phyloP scores from a whole-genome alignment of 2,888 invertebrate species.

The Lycophotia porphyrea region DNA sequence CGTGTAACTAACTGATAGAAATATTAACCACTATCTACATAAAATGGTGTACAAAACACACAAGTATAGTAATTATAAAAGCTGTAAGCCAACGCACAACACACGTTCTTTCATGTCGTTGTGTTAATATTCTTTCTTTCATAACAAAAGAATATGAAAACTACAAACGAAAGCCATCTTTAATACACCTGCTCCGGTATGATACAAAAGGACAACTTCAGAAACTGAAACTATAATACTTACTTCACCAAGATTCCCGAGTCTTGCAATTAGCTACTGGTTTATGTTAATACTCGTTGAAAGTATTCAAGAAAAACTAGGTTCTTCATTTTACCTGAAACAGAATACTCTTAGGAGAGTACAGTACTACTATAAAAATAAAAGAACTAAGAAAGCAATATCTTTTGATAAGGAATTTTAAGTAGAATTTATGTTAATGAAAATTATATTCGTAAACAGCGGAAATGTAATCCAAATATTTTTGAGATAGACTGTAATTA shows the following conservation, averaged over 20 bases:
- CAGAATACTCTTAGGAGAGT: constrained; percentile 24
- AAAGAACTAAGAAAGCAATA: background rate
- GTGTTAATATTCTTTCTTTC: background rate
- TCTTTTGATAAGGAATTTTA: background rate
- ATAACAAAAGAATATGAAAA: constrained; percentile 12
- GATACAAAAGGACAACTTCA: constrained; percentile 44
- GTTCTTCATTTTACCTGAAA: constrained; percentile 45
- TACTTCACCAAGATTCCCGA: constrained; percentile 46
- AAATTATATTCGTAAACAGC: constrained; percentile 19
- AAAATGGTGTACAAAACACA: background rate
- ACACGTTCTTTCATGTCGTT: background rate
- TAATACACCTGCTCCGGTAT: constrained; percentile 42
- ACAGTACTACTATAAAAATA: background rate
- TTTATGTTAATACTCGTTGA: constrained; percentile 58
- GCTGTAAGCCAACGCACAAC: background rate
- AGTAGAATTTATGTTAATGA: background rate
- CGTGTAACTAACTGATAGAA: background rate
- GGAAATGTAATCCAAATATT: constrained; percentile 33
- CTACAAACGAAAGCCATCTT: constrained; percentile 18
- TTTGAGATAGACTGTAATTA: constrained; percentile 42
- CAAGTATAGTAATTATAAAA: background rate
- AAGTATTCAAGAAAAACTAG: constrained; percentile 49
- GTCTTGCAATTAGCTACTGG: constrained; percentile 50
- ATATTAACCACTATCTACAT: background rate
- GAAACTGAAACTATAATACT: constrained; percentile 37